Evolutionary conservation across 2,888 invertebrate genomes (phyloP), one percentile per base, ranked within the genome.

Genomic region (Chrysotoxum bicinctum): DNA sequence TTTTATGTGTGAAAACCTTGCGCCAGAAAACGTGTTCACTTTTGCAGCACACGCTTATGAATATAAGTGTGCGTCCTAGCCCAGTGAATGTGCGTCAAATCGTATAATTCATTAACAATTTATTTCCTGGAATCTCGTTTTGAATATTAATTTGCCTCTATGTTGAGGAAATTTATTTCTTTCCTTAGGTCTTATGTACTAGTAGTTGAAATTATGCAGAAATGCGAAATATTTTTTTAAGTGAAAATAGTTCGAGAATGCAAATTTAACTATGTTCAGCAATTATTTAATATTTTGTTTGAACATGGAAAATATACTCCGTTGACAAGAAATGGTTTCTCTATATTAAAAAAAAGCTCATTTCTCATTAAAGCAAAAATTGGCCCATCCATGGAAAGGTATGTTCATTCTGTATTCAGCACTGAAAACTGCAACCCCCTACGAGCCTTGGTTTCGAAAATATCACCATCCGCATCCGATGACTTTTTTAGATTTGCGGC

Each of bases 21-120:
- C 48, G 66, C 50, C 48, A 66, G 10, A 66, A 66, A 66, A 66
- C 66, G 66, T 66, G 48, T 35, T 21, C 10, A 14, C 5, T 37
- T 37, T 35, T 37, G 14, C 35, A 19, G 35, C 19, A 5, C 12
- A 35, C 56, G 35, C 35, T 56, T 19, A 19, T 40, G 16, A 16
- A 16, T 7, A 43, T 43, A 52, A 52, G 52, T 54, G 54, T 54
- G 54, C 37, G 21, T 21, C 19, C 19, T 21, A 37, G 1, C 14
- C 58, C 21, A 37, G 8, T n/a, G 1, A 58, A 21, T 37, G n/a
- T n/a, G 21, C 58, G 58, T 21, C 58, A 58, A 58, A 58, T 35
- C 8, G 19, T 35, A 32, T 12, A 19, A 6, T 35, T 56, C 19
- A 5, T 21, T 37, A 16, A 16, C 10, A 54, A 30, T 30, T 16